Evolutionary conservation across 2,888 invertebrate species (phyloP), one percentile per base, ranked within the genome.

Genomic region (Cerceris rybyensis): DNA sequence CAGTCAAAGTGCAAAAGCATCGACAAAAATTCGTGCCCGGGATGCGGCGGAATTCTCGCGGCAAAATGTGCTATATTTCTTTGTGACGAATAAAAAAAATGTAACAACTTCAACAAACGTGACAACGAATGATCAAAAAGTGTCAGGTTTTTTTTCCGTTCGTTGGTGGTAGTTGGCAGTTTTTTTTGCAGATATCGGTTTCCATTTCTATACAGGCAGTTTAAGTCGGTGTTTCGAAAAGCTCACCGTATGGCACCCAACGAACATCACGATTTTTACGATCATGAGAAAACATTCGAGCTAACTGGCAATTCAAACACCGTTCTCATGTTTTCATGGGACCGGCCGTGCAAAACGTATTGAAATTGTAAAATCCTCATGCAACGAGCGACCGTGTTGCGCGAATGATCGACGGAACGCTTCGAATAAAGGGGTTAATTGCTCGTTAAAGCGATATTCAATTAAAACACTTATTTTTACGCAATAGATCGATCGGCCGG

Each of bases 311-410:
- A 28, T 63, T 52, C 17, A 63, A 63, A 39, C 52, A n/a, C 63
- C 50, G 17, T 63, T 52, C 46, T 8, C 50, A 39, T 43, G 63
- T 50, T 28, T 42, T 39, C 28, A 50, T 49, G 52, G 7, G 13
- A 17, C 52, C 39, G 28, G 43, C n/a, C 46, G 46, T n/a, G 50
- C 50, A 28, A 50, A 63, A 50, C 63, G 41, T 50, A 13, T 50
- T 52, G 41, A 14, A n/a, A 49, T 42, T 52, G 52, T 63, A 63
- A 63, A 63, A 63, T 17, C 39, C 17, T n/a, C 50, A 50, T 16
- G 52, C 63, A 52, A 41, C 16, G 50, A 50, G 50, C 50, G 39
- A 28, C 42, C 52, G 63, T 39, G 49, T 63, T 63, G 28, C 49
- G 28, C 50, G 28, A 41, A 8, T 13, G 28, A 59, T 8, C 28